Evolutionary conservation across 2,888 invertebrate species (phyloP).

Genomic region (Bugulina stolonifera): DNA sequence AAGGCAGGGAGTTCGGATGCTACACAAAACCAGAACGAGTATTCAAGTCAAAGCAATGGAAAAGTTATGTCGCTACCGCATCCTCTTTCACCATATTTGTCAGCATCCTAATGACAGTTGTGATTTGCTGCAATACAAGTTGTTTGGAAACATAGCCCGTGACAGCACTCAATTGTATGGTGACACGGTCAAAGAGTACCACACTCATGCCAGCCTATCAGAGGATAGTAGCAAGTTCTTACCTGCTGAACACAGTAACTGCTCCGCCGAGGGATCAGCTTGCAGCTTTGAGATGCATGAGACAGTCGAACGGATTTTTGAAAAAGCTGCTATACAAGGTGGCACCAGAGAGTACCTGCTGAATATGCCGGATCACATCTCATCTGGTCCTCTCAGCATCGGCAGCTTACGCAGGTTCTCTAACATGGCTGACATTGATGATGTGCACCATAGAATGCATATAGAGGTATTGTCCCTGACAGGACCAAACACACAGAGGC

Average conservation of each 20-base stretch:
- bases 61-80: not conserved
- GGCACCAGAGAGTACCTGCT: not conserved
- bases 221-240: not conserved
- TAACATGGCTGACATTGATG: not conserved
- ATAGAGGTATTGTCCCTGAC: constrained; percentile 2
- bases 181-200: not conserved
- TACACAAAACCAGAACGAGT: not conserved
- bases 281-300: constrained; percentile 24
- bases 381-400: not conserved
- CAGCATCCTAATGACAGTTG: not conserved
- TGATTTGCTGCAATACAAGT: not conserved
- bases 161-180: not conserved
- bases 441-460: not conserved
- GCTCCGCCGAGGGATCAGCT: not conserved
- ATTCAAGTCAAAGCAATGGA: constrained; percentile 2
- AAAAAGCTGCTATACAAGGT: not conserved
- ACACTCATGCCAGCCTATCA: not conserved
- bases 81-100: constrained; percentile 2
- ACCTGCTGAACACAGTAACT: not conserved
- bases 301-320: not conserved
- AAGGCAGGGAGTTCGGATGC: not conserved
- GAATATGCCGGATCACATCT: not conserved
- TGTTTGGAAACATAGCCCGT: not conserved
- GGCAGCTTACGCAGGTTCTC: not conserved
- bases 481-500: not conserved